Conservation (phyloP, 2,888 invertebrate species). For the Ariolimax columbianus region DNA sequence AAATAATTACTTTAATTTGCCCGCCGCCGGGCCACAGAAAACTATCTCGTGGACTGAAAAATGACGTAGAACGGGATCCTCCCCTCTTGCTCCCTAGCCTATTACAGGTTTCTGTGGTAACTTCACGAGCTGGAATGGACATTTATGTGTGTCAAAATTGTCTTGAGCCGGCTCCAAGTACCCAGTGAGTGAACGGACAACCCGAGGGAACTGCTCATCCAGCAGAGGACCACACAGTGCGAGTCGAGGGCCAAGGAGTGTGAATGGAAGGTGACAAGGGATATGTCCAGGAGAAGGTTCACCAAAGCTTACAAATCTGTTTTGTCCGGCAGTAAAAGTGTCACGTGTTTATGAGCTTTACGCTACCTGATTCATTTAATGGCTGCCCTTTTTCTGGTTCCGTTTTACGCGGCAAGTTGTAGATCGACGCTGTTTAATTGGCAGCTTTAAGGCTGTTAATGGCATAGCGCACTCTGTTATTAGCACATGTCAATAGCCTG, state of each 20-base stretch:
- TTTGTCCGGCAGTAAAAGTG: conserved; percentile 34
- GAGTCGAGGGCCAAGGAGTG: background rate
- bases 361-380: background rate
- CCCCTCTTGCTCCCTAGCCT: background rate
- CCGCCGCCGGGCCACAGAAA: too few species aligned
- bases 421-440: background rate
- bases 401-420: background rate
- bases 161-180: background rate
- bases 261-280: conserved; percentile 31
- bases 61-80: too few species aligned
- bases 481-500: too few species aligned
- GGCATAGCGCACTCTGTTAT: too few species aligned
- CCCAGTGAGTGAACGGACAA: background rate
- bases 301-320: background rate
- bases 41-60: too few species aligned
- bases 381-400: background rate
- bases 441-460: background rate
- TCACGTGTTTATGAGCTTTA: conserved; percentile 21
- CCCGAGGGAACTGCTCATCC: background rate
- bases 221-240: conserved; percentile 34
- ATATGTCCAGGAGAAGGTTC: conserved; percentile 26
- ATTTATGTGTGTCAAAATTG: conserved; percentile 8
- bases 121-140: background rate
- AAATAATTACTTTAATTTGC: too few species aligned
- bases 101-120: background rate